Evolutionary conservation across 2,888 invertebrate genomes (phyloP).

Genomic region (Nomada hirtipes): DNA sequence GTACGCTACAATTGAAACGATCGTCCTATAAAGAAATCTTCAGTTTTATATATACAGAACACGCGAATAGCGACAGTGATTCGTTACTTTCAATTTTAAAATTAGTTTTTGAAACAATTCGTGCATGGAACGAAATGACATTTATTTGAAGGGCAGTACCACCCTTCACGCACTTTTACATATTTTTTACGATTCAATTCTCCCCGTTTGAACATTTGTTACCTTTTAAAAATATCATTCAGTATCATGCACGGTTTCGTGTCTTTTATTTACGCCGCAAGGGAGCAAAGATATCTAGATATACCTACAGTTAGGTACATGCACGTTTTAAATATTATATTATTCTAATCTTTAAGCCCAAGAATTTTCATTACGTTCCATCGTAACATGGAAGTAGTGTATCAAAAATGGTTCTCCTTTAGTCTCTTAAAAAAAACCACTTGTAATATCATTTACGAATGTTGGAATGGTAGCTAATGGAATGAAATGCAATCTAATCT

Average conservation of each 20-base stretch:
- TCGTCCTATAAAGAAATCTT: not conserved
- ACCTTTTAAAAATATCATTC: not conserved
- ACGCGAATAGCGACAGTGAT: constrained; percentile 6
- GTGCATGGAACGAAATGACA: constrained; percentile 26
- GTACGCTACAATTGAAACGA: constrained; percentile 14
- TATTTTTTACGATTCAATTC: not conserved
- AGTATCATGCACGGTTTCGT: constrained; percentile 3
- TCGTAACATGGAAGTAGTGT: not conserved
- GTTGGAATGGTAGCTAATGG: constrained; percentile 48
- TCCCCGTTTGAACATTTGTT: too few relatives aligned
- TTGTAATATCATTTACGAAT: not conserved
- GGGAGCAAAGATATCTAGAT: not conserved
- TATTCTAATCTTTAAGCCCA: constrained; percentile 5
- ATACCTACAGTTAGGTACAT: not conserved
- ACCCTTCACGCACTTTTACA: not conserved
- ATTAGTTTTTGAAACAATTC: not conserved
- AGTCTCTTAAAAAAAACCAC: constrained; percentile 3
- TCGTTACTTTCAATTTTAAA: constrained; percentile 8
- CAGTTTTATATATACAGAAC: constrained; percentile 14
- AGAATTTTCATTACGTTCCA: not conserved
- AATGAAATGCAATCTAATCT: constrained; percentile 42
- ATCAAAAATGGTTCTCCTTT: constrained; percentile 8
- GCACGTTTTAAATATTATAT: not conserved
- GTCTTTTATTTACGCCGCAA: not conserved
- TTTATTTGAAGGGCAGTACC: not conserved